A percentile compares a stretch with the other conserved stretches of the same genome.
Conservation (phyloP, 1,140 invertebrate species). For the Hypsibius dujardini region DNA sequence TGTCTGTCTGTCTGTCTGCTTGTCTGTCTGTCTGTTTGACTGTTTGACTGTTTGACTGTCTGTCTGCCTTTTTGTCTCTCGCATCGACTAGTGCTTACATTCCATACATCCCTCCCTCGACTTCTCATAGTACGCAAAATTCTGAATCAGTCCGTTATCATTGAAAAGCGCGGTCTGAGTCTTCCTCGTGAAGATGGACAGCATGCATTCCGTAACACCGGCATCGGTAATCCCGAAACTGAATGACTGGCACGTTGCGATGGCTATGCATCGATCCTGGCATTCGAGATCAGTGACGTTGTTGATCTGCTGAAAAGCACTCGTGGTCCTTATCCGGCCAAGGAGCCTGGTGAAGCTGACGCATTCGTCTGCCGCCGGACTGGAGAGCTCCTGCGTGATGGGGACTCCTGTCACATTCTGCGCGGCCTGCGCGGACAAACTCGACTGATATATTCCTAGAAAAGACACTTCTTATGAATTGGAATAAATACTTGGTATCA, state of each 20-base stretch:
- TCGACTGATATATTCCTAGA: no score
- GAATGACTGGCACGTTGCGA: slow-evolving; percentile 4
- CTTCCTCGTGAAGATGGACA: neutral
- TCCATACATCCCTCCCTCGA: slow-evolving; percentile 15
- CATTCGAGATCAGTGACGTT: slow-evolving; percentile 6
- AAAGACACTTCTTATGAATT: no score
- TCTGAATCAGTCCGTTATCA: slow-evolving; percentile 16
- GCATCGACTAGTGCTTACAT: neutral
- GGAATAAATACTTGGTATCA: no score
- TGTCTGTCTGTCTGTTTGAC: no score
- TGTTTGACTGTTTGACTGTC: no score
- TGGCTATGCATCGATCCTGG: neutral
- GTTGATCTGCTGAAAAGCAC: neutral
- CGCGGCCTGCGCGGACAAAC: neutral
- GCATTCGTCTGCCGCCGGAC: neutral
- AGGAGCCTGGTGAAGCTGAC: slow-evolving; percentile 11
- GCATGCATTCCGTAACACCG: neutral
- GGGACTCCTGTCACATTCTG: neutral
- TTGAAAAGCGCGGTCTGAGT: neutral
- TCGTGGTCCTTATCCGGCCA: neutral
- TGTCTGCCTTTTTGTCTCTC: no score
- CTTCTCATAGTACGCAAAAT: slow-evolving; percentile 10
- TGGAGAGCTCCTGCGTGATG: neutral
- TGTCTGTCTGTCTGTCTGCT: no score
- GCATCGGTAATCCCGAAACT: neutral